A percentile compares a stretch with the other conserved stretches of the same genome.
Evolutionary conservation across 1,140 invertebrate genomes (phyloP).

Genomic region (Brevipalpus yothersi): DNA sequence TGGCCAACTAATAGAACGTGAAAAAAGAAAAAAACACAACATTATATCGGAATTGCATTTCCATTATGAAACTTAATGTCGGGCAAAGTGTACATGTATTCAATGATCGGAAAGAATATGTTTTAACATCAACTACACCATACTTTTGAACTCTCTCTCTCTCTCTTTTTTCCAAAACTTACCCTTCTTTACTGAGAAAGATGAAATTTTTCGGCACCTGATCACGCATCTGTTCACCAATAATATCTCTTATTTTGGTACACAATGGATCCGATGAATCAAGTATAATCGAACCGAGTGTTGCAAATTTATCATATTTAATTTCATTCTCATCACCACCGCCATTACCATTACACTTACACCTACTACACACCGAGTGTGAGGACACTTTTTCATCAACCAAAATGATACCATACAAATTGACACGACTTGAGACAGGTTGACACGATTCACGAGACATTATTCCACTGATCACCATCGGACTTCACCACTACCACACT

Average conservation of each 20-base stretch:
- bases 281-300: slow-evolving; percentile 8
- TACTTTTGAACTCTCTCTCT: neutral
- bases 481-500: no score
- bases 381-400: neutral
- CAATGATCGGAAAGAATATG: neutral
- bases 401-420: neutral
- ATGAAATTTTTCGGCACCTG: slow-evolving; percentile 13
- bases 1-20: slow-evolving; percentile 14
- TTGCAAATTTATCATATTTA: neutral
- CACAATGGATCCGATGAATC: neutral
- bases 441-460: no score
- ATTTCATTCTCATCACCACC: neutral
- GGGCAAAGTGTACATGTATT: neutral
- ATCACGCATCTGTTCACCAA: slow-evolving; percentile 8
- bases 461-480: no score
- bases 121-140: neutral
- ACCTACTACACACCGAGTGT: neutral
- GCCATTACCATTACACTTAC: neutral
- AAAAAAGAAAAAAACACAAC: neutral
- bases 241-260: slow-evolving; percentile 7
- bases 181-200: slow-evolving; percentile 17
- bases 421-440: no score
- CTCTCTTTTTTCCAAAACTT: neutral
- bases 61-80: neutral
- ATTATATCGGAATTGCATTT: neutral